These are phyloP conservation scores for Neotoma lepida DNA, from an alignment of 2,113 vertebrate species.

Conservation along the genomic window DNA sequence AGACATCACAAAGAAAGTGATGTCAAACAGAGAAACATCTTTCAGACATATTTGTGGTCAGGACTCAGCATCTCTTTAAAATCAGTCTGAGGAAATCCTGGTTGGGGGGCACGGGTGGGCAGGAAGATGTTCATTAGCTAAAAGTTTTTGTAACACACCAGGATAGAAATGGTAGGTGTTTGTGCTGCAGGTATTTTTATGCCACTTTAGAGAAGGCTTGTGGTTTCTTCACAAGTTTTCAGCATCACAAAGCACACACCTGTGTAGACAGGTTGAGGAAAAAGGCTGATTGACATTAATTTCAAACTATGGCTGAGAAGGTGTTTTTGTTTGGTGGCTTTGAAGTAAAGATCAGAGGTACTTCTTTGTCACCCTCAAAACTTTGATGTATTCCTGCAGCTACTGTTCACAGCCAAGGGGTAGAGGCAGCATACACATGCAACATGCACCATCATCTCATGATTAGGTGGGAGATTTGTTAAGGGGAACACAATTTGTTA, in stretches of 20 bases:
- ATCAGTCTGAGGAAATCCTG: not conserved
- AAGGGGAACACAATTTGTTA: conserved; percentile 59
- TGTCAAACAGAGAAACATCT: not conserved
- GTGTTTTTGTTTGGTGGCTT: conserved; percentile 69
- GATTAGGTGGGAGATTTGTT: conserved; percentile 32
- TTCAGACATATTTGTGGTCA: not conserved
- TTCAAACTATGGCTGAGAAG: conserved; percentile 59
- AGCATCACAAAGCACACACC: not conserved
- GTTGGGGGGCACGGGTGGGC: not conserved
- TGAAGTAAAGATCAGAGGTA: conserved; percentile 79
- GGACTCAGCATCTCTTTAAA: not conserved
- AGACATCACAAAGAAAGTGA: not conserved
- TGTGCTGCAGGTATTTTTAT: not conserved
- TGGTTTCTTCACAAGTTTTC: conserved; percentile 33
- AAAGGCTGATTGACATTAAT: conserved; percentile 66
- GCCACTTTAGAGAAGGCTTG: conserved; percentile 25
- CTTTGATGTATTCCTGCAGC: conserved; percentile 72
- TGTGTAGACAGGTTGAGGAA: conserved; percentile 64
- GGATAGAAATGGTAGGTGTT: not conserved
- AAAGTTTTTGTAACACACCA: not conserved
- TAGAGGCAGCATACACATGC: conserved; percentile 2
- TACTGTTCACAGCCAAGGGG: conserved; percentile 46
- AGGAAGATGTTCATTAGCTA: not conserved
- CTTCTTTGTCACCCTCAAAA: conserved; percentile 66
- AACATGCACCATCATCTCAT: not conserved